These are phyloP conservation scores for Forbesichthys papilliferus DNA, from an alignment of 2,113 vertebrate genomes.

Conservation along the genomic window DNA sequence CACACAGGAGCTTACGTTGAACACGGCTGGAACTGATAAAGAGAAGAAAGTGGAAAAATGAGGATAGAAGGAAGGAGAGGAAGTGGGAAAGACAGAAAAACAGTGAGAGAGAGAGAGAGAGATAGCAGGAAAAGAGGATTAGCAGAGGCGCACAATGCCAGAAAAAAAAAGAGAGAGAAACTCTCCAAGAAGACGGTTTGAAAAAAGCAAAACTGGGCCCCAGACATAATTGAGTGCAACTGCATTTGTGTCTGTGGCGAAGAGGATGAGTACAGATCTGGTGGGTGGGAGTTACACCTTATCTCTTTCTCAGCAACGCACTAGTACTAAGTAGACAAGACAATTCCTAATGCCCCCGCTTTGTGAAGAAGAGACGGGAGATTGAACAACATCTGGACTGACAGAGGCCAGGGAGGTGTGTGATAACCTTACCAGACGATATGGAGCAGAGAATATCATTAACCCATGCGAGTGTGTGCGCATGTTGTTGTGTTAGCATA, in stretches of 20 bases:
- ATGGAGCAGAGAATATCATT: not conserved
- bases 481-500: not conserved
- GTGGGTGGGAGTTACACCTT: constrained; percentile 53
- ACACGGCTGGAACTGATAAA: constrained; percentile 73
- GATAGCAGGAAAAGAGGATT: constrained; percentile 68
- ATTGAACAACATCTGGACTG: no score
- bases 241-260: constrained; percentile 53
- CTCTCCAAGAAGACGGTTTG: constrained; percentile 62
- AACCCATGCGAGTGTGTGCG: not conserved
- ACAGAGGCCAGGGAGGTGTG: constrained; percentile 22
- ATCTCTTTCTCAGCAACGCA: constrained; percentile 13
- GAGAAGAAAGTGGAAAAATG: constrained; percentile 48
- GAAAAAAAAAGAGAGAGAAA: constrained; percentile 51
- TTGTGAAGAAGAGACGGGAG: no score
- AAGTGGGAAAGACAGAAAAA: constrained; percentile 40
- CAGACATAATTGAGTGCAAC: constrained; percentile 64
- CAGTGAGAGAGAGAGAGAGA: constrained; percentile 44
- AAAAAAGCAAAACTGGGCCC: constrained; percentile 47
- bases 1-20: constrained; percentile 78
- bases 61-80: constrained; percentile 40
- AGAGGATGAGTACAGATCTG: constrained; percentile 42
- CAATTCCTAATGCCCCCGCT: constrained; percentile 26
- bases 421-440: constrained; percentile 45
- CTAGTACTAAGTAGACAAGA: constrained; percentile 43
- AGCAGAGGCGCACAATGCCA: constrained; percentile 54